Evolutionary conservation across 2,888 invertebrate genomes (phyloP).

Genomic region (Ormia ochracea): DNA sequence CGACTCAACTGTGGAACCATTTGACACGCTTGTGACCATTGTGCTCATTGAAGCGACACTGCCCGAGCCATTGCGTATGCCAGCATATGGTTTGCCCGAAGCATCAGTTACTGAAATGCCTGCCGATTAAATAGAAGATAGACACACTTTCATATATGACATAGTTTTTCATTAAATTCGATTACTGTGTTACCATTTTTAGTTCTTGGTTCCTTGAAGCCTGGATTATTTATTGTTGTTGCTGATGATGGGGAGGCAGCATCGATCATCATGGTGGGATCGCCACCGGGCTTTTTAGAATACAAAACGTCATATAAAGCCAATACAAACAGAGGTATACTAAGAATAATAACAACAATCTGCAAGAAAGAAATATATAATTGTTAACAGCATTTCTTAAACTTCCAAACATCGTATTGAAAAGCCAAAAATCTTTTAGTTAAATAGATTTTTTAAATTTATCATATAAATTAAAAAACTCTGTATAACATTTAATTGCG

Average conservation of each 20-base stretch:
- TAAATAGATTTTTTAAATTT: too few relatives aligned
- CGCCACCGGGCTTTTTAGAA: constrained; percentile 85
- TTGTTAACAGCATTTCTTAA: not conserved
- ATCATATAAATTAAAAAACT: too few relatives aligned
- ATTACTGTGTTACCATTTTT: constrained; percentile 69
- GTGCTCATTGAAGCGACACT: constrained; percentile 86
- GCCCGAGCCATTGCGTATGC: constrained; percentile 80
- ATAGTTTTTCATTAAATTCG: not conserved
- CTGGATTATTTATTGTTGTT: constrained; percentile 90
- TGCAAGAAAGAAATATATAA: constrained; percentile 78
- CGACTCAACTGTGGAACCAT: constrained; percentile 76
- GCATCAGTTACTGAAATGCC: constrained; percentile 91
- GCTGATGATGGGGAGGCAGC: constrained; percentile 79
- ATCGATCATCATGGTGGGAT: constrained; percentile 83
- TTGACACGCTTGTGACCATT: constrained; percentile 82
- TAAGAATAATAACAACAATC: constrained; percentile 87
- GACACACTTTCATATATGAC: not conserved
- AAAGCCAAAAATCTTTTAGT: too few relatives aligned
- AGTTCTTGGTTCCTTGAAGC: constrained; percentile 85
- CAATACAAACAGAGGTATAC: constrained; percentile 86
- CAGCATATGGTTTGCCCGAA: constrained; percentile 88
- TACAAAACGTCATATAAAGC: constrained; percentile 89
- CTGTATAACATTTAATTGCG: too few relatives aligned
- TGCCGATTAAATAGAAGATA: constrained; percentile 68
- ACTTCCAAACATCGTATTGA: not conserved